Base-by-base conservation (phyloP, 2,888 invertebrate genomes). In the Noctua janthina region DNA sequence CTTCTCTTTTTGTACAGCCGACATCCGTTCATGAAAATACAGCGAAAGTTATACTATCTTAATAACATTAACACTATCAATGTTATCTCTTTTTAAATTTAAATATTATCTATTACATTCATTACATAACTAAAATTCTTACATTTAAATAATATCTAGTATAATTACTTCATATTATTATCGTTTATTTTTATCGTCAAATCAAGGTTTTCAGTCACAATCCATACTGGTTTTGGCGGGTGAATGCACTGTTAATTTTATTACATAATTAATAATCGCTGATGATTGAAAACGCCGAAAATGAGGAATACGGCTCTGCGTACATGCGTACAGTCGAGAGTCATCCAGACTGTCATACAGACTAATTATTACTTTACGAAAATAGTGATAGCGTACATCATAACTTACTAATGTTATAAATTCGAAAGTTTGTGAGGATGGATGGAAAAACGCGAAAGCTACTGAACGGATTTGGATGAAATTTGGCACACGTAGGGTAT, bases 141-240 rank as follows among this genome's bases (percentile, higher is more conserved):
- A 29, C 15, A 77, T 70, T 56, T 66, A 29, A 64, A 51, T 23
- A 51, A 51, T 23, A 59, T 83, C 66, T n/a, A 82, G 43, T 35
- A 72, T 46, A 64, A 56, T 29, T 39, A 76, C 17, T 69, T 75
- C 39, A 49, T 43, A 68, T 56, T 70, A 77, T 80, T 70, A 77
- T 80, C 82, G 56, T 51, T 78, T 35, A 83, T 56, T 56, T 51
- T 71, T 83, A 83, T 83, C 83, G 46, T 20, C 39, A 77, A 69
- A 23, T 35, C 84, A 78, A 84, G 78, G 84, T 84, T 82, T 68
- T 46, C 23, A 11, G 15, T 64, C 49, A 64, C 64, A 29, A 20
- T 46, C 15, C 23, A n/a, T 23, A 72, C 78, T 7, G 13, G 43
- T 68, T 78, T 13, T 39, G 15, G 8, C 29, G 39, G 78, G 82